Percentiles rank a stretch among this genome's conserved stretches.
These are phyloP conservation scores for Taenaris catops DNA, from an alignment of 2,888 invertebrate genomes.

Conservation along the genomic window DNA sequence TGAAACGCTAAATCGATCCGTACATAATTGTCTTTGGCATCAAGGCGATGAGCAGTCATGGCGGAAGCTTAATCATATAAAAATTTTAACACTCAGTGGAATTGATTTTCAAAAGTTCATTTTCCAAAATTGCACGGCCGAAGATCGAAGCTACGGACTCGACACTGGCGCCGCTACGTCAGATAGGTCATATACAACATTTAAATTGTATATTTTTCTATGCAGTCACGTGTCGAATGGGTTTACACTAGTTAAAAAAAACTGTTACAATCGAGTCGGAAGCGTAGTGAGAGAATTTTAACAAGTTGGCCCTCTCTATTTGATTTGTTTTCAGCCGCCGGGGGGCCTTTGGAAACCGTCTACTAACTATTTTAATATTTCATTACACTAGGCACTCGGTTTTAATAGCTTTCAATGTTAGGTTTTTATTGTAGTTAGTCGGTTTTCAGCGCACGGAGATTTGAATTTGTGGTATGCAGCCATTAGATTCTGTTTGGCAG, in stretches of 20 bases:
- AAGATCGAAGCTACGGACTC: no score
- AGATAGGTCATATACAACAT: background rate
- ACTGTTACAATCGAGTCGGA: conserved; percentile 26
- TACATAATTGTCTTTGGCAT: no score
- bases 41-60: no score
- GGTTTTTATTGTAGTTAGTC: conserved; percentile 46
- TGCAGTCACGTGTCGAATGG: conserved; percentile 21
- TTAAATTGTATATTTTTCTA: conserved; percentile 16
- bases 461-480: conserved; percentile 32
- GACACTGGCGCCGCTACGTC: no score
- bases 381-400: conserved; percentile 43
- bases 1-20: no score
- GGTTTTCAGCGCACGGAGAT: conserved; percentile 28
- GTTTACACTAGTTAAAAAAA: conserved; percentile 22
- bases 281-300: conserved; percentile 36
- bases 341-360: conserved; percentile 28
- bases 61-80: no score
- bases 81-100: no score
- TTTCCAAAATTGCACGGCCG: no score
- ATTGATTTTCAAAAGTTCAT: no score
- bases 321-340: conserved; percentile 39
- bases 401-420: conserved; percentile 47
- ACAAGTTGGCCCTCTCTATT: conserved; percentile 40
- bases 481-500: conserved; percentile 22
- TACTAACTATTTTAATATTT: conserved; percentile 53